Base-by-base conservation (phyloP, 2,113 vertebrate species). In the Rhegmatorhina hoffmannsi region DNA sequence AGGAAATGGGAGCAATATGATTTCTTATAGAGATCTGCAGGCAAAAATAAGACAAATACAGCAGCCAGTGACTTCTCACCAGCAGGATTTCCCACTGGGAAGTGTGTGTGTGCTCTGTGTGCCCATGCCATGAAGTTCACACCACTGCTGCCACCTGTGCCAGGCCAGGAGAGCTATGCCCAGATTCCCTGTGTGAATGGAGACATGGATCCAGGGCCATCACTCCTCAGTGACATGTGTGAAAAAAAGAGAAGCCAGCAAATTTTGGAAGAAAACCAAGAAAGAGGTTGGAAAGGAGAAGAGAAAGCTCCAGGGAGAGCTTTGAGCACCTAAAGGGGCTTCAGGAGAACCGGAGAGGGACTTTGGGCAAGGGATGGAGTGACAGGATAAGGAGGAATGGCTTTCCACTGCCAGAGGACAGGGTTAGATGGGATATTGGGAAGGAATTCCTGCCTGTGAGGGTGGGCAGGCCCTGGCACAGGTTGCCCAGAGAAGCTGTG, bases 161-260 rank as follows among this genome's bases (percentile, higher is more conserved):
- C 4, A 3, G 56, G 11, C 36, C 60, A 21, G 68, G 16, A 67
- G 16, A 31, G 63, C 28, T 29, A 47, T 20, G 16, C 25, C 6
- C 0, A 0, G 56, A 8, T 18, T 7, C 17, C 13, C 56, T 33
- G 26, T 0, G 0, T 3, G 49, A 25, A 18, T 58, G 64, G 46
- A 64, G 64, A 63, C 58, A 10, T 0, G 0, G 18, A 11, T 16
- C 33, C 1, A 2, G 23, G 33, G 66, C 29, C 47, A 13, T 6
- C 3, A 3, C 28, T 33, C 4, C 34, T 34, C 33, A 33, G 43
- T 6, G 7, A 12, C 0, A 1, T 0, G 11, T 9, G 26, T 2
- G 1, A 20, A 3, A n/a, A 52, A 17, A 60, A 14, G 28, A 64
- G 47, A 34, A 58, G 18, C 0, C 0, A 4, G 50, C 1, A 74